Evolutionary conservation across 2,888 invertebrate genomes (phyloP).

Genomic region (Pammene aurita): DNA sequence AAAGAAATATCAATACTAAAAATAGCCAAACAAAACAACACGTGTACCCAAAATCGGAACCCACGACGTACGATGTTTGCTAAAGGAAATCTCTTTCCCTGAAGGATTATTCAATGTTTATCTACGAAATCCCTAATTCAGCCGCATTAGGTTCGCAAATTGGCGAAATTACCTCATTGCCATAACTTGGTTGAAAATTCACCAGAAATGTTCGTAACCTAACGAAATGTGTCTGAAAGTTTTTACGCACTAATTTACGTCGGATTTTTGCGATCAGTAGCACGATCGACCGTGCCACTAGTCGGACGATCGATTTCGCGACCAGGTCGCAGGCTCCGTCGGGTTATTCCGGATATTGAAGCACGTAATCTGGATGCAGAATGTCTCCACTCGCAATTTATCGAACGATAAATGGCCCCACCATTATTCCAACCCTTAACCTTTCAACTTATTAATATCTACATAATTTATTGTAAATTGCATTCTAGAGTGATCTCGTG

Average conservation of each 20-base stretch:
- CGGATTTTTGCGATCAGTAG: constrained; percentile 40
- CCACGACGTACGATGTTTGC: constrained; percentile 33
- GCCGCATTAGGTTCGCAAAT: constrained; percentile 52
- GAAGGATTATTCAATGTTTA: constrained; percentile 42
- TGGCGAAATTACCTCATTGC: constrained; percentile 54
- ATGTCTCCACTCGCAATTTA: constrained; percentile 81
- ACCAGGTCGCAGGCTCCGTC: constrained; percentile 48
- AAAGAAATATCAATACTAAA: neutral
- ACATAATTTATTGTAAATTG: constrained; percentile 83
- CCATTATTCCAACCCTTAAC: constrained; percentile 82
- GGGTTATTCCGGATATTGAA: constrained; percentile 80
- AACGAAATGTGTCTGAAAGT: constrained; percentile 54
- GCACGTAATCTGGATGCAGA: constrained; percentile 81
- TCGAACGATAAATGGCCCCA: constrained; percentile 78
- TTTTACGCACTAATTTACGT: constrained; percentile 57
- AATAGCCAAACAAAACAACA: constrained; percentile 15
- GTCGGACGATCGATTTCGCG: constrained; percentile 41
- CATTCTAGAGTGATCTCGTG: constrained; percentile 74
- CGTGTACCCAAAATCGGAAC: constrained; percentile 21
- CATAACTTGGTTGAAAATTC: constrained; percentile 51
- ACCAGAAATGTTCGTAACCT: constrained; percentile 52
- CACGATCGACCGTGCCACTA: constrained; percentile 46
- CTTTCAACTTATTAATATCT: constrained; percentile 82
- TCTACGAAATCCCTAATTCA: constrained; percentile 39
- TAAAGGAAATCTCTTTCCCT: constrained; percentile 32